These are phyloP conservation scores for Eonycteris spelaea DNA, from an alignment of 2,113 vertebrate genomes.

Conservation along the genomic window DNA sequence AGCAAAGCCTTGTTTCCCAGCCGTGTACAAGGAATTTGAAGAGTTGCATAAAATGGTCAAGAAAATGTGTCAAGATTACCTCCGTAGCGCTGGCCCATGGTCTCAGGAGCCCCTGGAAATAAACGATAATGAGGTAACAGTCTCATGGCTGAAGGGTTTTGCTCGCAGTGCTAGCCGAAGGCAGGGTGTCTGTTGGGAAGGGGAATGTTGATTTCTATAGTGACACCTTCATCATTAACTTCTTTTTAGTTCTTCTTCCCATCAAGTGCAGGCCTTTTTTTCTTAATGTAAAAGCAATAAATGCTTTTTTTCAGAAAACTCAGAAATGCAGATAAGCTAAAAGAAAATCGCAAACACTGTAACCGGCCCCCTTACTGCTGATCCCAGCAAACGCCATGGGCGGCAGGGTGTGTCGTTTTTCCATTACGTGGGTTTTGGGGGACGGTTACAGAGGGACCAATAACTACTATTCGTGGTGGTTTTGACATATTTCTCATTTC, in stretches of 20 bases:
- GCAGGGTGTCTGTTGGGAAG: accelerated
- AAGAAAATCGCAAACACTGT: accelerated
- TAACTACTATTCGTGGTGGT: accelerated
- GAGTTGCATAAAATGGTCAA: constrained; percentile 90
- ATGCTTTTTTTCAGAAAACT: not conserved
- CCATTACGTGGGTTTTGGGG: not conserved
- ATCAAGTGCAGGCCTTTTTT: not conserved
- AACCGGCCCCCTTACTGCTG: accelerated
- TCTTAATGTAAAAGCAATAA: not conserved
- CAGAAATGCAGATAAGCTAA: not conserved
- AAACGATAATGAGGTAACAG: constrained; percentile 87
- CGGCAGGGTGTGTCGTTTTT: not conserved
- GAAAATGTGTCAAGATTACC: constrained; percentile 91
- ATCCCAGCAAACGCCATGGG: not conserved
- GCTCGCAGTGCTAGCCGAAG: not conserved
- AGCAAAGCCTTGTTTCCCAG: constrained; percentile 87
- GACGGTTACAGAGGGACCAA: not conserved
- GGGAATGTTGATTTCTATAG: not conserved
- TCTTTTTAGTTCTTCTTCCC: not conserved
- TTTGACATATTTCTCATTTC: not conserved
- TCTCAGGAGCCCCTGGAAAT: constrained; percentile 87
- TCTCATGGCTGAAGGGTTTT: not conserved
- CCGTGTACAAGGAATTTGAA: constrained; percentile 95
- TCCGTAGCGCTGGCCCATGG: constrained; percentile 75
- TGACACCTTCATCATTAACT: accelerated